Base-by-base conservation (phyloP, 2,113 vertebrate genomes). In the Lathamus discolor region DNA sequence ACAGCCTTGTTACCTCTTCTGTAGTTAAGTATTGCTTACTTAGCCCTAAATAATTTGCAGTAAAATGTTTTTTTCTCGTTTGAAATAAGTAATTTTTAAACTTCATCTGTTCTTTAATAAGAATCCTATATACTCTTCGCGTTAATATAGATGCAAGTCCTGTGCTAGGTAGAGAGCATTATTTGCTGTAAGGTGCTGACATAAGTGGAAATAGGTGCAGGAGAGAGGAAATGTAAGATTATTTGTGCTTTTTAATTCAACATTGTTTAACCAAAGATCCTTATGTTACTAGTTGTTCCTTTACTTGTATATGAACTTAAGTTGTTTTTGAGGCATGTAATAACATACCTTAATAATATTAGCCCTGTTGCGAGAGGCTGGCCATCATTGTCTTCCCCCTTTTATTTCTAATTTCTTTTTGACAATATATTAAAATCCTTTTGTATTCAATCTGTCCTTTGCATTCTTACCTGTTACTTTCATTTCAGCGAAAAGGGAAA, bases 401-500 rank as follows among this genome's bases (percentile, higher is more conserved):
- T 75, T 86, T 87, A 62, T 70, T 61, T 87, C 31, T 86, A 27
- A 69, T 29, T 46, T 16, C n/a, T 70, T 2, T 63, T 62, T 28
- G 59, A 20, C 33, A 88, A 29, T 13, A 3, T 8, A 51, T 39
- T 23, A 37, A 68, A 88, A 35, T 57, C 25, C 20, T 87, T 61
- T 59, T 79, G 57, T 28, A 75, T 81, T 88, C 3, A 0, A 2
- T 44, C 17, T 64, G 0, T 76, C 83, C 29, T 82, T 66, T 86
- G 59, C 24, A 25, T 74, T 81, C 54, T 49, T n/a, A 17, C 14
- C 25, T 66, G 0, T 25, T 43, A 2, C 43, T 66, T 29, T 23
- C 31, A 59, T 96, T 96, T n/a, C 96, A 99, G 99, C 98, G 99
- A 86, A 98, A 97, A 97, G 99, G 99, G 31, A 99, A 99, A 80